Evolutionary conservation across 2,888 invertebrate species (phyloP), one percentile per base, ranked within the genome.

Genomic region (Cataglyphis altisquamis): DNA sequence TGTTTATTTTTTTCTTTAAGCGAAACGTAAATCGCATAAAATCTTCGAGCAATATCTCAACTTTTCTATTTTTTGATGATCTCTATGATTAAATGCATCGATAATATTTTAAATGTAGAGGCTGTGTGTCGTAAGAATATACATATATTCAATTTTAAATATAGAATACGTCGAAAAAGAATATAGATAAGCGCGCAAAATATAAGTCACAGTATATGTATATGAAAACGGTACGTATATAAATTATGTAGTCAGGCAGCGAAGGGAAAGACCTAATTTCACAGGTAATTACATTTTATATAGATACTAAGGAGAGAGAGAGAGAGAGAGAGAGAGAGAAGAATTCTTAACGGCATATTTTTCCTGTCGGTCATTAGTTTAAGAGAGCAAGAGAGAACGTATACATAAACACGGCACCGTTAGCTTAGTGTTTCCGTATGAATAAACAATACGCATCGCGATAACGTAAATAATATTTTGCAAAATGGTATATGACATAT

Each of bases 321-420:
- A 29, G 25, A 29, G 25, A 25, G 25, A 25, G 25, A 25, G 25
- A 25, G 25, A 25, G 66, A 52, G 25, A 62, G 21, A 29, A 45
- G 64, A 75, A 75, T 67, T 67, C 52, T 66, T 75, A 67, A 75
- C 75, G 75, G 75, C 67, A 67, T 74, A 75, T 75, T 75, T 75
- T 75, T 55, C 52, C 39, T 52, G 12, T 67, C 32, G 67, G 75
- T 75, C 67, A 75, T 75, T 67, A 75, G 75, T 75, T 75, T 75
- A 75, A 75, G 66, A 75, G 75, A 75, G 60, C 57, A 73, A 39
- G 2, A 73, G 39, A 66, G 39, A 52, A 67, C 25, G 15, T 45
- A 52, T 32, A 64, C 15, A 60, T 12, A 25, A 67, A 75, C 21
- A 48, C 52, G 18, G 39, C 75, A 75, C 75, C 75, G 75, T 75